A percentile compares a stretch with the other conserved stretches of the same genome.
Evolutionary conservation across 2,113 vertebrate genomes (phyloP).

Genomic region (Alexandromys fortis): DNA sequence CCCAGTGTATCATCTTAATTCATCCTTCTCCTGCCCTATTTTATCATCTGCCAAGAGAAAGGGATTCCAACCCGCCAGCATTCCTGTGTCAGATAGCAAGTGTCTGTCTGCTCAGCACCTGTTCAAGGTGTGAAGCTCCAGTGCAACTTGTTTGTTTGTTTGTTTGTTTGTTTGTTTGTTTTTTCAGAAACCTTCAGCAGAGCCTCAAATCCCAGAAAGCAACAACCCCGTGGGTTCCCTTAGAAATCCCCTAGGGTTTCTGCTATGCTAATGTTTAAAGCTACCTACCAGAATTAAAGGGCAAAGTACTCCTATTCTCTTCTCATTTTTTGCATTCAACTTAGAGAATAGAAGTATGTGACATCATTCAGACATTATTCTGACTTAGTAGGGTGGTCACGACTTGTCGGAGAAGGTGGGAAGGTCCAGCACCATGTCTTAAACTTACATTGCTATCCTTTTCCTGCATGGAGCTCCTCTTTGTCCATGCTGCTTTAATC

Average conservation of each 20-base stretch:
- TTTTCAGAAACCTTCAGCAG: slow-evolving; percentile 80
- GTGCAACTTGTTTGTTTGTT: slow-evolving; percentile 75
- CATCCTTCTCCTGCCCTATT: slow-evolving; percentile 82
- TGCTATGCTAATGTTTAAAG: slow-evolving; percentile 47
- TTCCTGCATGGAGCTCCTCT: not conserved
- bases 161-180: slow-evolving; percentile 72
- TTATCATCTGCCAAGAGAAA: slow-evolving; percentile 81
- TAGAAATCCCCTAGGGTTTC: slow-evolving; percentile 38
- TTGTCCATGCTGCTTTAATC: slow-evolving; percentile 5
- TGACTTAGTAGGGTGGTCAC: not conserved
- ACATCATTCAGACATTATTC: slow-evolving; percentile 20
- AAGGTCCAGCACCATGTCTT: not conserved
- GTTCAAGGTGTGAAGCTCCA: slow-evolving; percentile 81
- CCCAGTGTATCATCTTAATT: slow-evolving; percentile 82
- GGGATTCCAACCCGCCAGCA: slow-evolving; percentile 82
- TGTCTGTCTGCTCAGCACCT: slow-evolving; percentile 82
- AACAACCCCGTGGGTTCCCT: slow-evolving; percentile 62
- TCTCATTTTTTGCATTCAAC: slow-evolving; percentile 74
- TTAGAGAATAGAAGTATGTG: not conserved
- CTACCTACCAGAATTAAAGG: slow-evolving; percentile 70
- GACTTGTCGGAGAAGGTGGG: not conserved
- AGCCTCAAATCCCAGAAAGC: slow-evolving; percentile 71
- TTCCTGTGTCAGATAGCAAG: slow-evolving; percentile 82
- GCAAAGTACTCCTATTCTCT: not conserved
- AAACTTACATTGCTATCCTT: not conserved